Evolutionary conservation across 2,888 invertebrate species (phyloP), one percentile per base, ranked within the genome.

Genomic region (Hirtodrosophila duncani): DNA sequence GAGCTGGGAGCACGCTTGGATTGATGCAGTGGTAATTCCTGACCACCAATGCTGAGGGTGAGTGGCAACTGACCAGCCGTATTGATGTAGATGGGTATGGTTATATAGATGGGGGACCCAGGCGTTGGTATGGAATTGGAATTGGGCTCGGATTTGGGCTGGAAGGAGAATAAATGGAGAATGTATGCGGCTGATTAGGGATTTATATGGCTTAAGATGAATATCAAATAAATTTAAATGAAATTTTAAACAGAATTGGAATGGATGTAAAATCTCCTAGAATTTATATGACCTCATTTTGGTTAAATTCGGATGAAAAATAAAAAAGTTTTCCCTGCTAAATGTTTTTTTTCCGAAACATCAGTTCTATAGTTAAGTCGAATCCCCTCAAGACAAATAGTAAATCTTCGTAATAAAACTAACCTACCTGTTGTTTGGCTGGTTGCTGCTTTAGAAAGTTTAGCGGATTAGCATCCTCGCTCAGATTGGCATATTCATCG

Each of bases 21-120:
- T 8, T 38, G 43, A 4, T 49, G 59, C 23, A 69, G 36, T 4
- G 68, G 39, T 21, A 77, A 7, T 5, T 71, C 56, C 45, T 79
- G 64, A 1, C 60, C 67, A 0, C 75, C 82, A 10, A 83, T 59
- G 8, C 62, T 52, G 21, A 83, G n/a, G 0, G 61, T 62, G 2
- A 83, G 27, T 0, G 83, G 83, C 24, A 61, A 13, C 3, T 57
- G 59, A 1, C 63, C 67, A 4, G 61, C 50, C 3, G 67, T 59
- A 20, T 66, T 83, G n/a, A 83, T 81, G 17, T 81, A 75, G n/a
- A 83, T 82, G 16, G 83, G 83, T 13, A 83, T 74, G 2, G 75
- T 83, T 4, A 83, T 83, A 41, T 70, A 82, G 27, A 83, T 75
- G 1, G 78, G 69, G 3, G 64, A 42, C 3, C 24, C 14, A 2